Evolutionary conservation across 2,797 vertebrate species (phyloP).

Genomic region (Hirundo rustica): DNA sequence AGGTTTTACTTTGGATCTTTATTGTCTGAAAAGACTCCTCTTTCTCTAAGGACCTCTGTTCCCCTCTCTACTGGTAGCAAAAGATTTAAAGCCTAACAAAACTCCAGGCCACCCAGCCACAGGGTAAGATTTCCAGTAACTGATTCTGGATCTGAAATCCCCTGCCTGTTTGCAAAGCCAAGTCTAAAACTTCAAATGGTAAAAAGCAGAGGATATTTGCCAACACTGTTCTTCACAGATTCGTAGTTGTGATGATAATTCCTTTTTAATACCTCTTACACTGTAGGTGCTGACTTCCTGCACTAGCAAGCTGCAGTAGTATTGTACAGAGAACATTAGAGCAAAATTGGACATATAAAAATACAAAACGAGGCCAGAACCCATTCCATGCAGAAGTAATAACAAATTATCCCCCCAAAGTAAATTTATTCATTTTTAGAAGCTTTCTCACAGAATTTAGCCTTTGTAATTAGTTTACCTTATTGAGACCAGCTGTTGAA

Average conservation of each 20-base stretch:
- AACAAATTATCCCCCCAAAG: not conserved
- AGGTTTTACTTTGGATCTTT: slow-evolving; percentile 51
- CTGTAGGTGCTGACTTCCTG: slow-evolving; percentile 18
- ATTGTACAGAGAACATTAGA: not conserved
- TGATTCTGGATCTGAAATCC: slow-evolving; percentile 60
- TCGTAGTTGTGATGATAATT: slow-evolving; percentile 25
- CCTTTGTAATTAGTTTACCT: slow-evolving; percentile 34
- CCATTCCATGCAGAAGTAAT: not conserved
- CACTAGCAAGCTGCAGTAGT: not conserved
- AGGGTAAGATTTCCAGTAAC: slow-evolving; percentile 58
- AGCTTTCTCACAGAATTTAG: slow-evolving; percentile 9
- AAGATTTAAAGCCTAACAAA: slow-evolving; percentile 62
- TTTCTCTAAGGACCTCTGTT: slow-evolving; percentile 53
- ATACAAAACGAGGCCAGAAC: not conserved
- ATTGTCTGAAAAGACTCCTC: slow-evolving; percentile 53
- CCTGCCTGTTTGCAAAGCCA: slow-evolving; percentile 44
- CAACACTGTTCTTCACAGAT: not conserved
- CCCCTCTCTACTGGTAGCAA: slow-evolving; percentile 55
- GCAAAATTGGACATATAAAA: not conserved
- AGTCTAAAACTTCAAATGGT: slow-evolving; percentile 50
- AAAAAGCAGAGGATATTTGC: slow-evolving; percentile 22
- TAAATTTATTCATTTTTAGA: slow-evolving; percentile 13
- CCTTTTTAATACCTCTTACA: slow-evolving; percentile 1
- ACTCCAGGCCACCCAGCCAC: slow-evolving; percentile 56
- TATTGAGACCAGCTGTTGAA: slow-evolving; percentile 39